These are phyloP conservation scores for Yponomeuta sedellus DNA, from an alignment of 2,888 invertebrate genomes.

Conservation along the genomic window DNA sequence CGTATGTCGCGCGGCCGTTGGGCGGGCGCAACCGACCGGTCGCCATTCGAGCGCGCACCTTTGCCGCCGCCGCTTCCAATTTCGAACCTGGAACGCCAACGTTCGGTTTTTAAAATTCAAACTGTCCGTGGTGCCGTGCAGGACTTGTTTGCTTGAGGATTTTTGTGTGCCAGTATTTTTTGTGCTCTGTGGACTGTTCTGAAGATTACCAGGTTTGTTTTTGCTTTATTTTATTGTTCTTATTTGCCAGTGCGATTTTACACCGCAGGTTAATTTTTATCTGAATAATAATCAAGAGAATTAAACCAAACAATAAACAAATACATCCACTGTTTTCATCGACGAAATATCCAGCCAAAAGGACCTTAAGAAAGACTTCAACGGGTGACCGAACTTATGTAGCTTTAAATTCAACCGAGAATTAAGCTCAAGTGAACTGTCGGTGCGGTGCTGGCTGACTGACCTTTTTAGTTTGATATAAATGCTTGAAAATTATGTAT, in stretches of 20 bases:
- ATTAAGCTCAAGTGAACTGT: too few relatives aligned
- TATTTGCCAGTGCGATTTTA: not conserved
- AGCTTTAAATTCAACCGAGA: too few relatives aligned
- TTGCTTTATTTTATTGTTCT: slow-evolving; percentile 21
- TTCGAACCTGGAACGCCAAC: slow-evolving; percentile 50
- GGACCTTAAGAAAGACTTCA: slow-evolving; percentile 54
- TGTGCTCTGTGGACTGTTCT: slow-evolving; percentile 32
- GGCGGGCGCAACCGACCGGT: slow-evolving; percentile 57
- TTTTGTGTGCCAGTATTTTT: slow-evolving; percentile 49
- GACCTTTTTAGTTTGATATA: too few relatives aligned
- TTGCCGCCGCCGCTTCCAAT: slow-evolving; percentile 59
- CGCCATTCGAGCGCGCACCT: slow-evolving; percentile 72
- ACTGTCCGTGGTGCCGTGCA: slow-evolving; percentile 57
- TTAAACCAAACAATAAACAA: too few relatives aligned
- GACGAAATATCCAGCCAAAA: not conserved
- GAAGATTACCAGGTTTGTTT: slow-evolving; percentile 42
- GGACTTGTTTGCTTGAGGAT: slow-evolving; percentile 44
- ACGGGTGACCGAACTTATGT: slow-evolving; percentile 36
- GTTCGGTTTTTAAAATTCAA: slow-evolving; percentile 36
- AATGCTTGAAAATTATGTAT: too few relatives aligned
- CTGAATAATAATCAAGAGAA: not conserved
- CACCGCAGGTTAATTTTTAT: not conserved
- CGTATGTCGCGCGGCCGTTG: slow-evolving; percentile 41
- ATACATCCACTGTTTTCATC: too few relatives aligned
- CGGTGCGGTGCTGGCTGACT: too few relatives aligned